phyloP scores from a whole-genome alignment of 2,113 vertebrate species.

The Nothocercus nigrocapillus region DNA sequence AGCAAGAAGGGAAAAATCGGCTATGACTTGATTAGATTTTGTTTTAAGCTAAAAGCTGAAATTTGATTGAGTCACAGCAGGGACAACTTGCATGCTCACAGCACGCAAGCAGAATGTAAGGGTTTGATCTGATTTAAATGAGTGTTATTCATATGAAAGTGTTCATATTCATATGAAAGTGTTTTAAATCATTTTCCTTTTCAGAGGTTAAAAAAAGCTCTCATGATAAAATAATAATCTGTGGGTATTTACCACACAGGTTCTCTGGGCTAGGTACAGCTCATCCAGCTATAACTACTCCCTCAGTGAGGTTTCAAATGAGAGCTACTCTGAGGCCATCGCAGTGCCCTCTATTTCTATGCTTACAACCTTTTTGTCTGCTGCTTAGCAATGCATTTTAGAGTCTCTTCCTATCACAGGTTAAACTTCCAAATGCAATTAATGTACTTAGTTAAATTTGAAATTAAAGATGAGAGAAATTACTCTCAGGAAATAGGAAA shows the following conservation, averaged over 20 bases:
- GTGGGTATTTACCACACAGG: background rate
- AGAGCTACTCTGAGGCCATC: background rate
- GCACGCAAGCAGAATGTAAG: background rate
- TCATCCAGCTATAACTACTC: background rate
- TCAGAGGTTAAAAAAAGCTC: background rate
- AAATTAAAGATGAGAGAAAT: background rate
- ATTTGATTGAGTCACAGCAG: background rate
- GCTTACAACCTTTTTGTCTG: background rate
- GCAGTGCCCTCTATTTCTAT: background rate
- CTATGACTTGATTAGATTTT: slow-evolving; percentile 12
- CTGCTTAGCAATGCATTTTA: background rate
- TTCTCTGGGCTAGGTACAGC: background rate
- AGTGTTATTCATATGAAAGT: background rate
- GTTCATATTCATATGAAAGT: too few species aligned
- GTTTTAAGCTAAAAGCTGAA: background rate
- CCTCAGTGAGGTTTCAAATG: background rate
- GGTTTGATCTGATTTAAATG: background rate
- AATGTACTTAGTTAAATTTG: background rate
- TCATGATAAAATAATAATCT: background rate
- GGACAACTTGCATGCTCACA: background rate
- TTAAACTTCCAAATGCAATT: background rate
- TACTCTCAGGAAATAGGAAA: background rate
- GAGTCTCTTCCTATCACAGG: background rate
- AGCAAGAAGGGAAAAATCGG: background rate
- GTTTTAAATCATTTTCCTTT: background rate